These are phyloP conservation scores for Orchestes rusci DNA, from an alignment of 2,888 invertebrate genomes.

Conservation along the genomic window DNA sequence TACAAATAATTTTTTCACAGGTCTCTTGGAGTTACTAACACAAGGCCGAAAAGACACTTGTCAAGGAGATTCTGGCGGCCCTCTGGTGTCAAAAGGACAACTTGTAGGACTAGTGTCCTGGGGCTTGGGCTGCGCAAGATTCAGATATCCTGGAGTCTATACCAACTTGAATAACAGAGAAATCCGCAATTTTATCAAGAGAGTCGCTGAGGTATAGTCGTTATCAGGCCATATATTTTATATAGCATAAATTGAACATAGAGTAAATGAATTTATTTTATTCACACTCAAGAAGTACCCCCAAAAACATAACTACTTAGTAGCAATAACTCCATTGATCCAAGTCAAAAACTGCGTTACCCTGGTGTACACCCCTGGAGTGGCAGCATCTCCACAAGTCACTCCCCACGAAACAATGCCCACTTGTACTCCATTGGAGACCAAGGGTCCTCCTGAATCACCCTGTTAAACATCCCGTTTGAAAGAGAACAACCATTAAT, in stretches of 20 bases:
- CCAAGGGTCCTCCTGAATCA: slow-evolving; percentile 19
- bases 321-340: slow-evolving; percentile 21
- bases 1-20: too few species aligned
- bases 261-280: too few species aligned
- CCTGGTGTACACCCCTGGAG: slow-evolving; percentile 28
- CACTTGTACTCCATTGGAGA: slow-evolving; percentile 18
- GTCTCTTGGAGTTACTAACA: too few species aligned
- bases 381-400: slow-evolving; percentile 26
- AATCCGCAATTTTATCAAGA: neutral
- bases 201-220: neutral
- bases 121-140: slow-evolving; percentile 33
- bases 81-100: slow-evolving; percentile 27
- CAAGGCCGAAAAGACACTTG: slow-evolving; percentile 45
- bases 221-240: too few species aligned
- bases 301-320: too few species aligned
- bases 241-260: too few species aligned
- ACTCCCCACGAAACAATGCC: slow-evolving; percentile 26
- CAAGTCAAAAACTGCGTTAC: slow-evolving; percentile 11
- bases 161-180: slow-evolving; percentile 18
- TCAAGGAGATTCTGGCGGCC: slow-evolving; percentile 36
- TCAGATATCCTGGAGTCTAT: slow-evolving; percentile 32
- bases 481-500: neutral
- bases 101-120: slow-evolving; percentile 34
- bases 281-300: too few species aligned
- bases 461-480: slow-evolving; percentile 11